Conservation (phyloP, 2,888 invertebrate species). For the Boloria euphrosyne region DNA sequence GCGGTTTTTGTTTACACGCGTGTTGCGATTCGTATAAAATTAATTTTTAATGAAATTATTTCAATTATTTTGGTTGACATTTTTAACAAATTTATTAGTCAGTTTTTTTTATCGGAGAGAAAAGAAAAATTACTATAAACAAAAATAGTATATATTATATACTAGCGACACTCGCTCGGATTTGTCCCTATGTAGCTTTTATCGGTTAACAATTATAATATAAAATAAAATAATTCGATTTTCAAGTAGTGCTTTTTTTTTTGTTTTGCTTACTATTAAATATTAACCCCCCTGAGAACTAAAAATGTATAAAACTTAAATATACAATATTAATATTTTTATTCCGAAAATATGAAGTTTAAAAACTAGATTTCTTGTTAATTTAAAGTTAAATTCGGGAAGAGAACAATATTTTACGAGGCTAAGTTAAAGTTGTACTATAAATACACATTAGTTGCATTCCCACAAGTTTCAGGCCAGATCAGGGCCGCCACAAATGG, state of each 20-base stretch:
- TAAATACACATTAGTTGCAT: conserved; percentile 41
- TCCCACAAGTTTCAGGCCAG: conserved; percentile 29
- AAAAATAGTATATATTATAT: too few species aligned
- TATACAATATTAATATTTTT: background rate
- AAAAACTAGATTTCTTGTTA: conserved; percentile 24
- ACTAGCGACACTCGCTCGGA: too few species aligned
- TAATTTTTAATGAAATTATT: background rate
- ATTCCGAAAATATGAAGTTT: background rate
- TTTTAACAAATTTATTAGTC: background rate
- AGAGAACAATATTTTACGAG: conserved; percentile 26
- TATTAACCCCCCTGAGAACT: too few species aligned
- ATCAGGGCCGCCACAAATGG: conserved; percentile 16
- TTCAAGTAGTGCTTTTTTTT: too few species aligned
- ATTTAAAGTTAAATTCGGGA: conserved; percentile 33
- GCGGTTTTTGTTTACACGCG: background rate
- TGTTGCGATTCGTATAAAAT: background rate
- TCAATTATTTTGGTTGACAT: background rate
- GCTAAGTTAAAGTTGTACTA: conserved; percentile 30
- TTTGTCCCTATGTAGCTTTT: too few species aligned
- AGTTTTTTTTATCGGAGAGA: too few species aligned
- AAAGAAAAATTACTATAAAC: too few species aligned
- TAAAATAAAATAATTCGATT: too few species aligned
- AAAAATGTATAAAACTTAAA: too few species aligned
- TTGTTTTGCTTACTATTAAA: too few species aligned
- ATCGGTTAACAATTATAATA: too few species aligned